Conservation (phyloP, 2,888 invertebrate genomes). For the Noctua janthina region DNA sequence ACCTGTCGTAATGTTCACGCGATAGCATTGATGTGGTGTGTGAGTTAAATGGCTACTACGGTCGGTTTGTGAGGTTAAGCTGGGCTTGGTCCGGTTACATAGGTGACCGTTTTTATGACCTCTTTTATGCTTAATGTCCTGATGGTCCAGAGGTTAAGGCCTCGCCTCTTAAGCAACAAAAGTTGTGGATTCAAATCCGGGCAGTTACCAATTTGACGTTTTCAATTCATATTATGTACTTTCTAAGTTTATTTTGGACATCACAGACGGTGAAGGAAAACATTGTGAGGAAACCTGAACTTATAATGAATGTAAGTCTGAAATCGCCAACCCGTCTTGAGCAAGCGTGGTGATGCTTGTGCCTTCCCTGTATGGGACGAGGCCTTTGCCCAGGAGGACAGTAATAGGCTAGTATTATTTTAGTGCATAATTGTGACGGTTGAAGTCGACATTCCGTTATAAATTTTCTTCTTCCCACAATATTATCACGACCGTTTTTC, state of each 20-base stretch:
- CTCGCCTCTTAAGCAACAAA: neutral
- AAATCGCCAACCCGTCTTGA: neutral
- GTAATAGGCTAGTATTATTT: too few relatives aligned
- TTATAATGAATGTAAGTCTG: neutral
- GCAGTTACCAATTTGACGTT: neutral
- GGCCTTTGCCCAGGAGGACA: too few relatives aligned
- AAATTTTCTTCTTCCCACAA: neutral
- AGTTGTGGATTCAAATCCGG: neutral
- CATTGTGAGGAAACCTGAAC: neutral
- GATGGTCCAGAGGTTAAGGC: neutral
- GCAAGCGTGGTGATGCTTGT: neutral
- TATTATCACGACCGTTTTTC: neutral
- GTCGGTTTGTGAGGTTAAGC: slow-evolving; percentile 29
- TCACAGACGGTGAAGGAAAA: neutral
- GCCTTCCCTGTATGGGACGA: neutral
- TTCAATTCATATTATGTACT: neutral
- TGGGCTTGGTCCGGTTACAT: slow-evolving; percentile 4
- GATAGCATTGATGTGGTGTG: slow-evolving; percentile 46
- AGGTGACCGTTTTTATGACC: neutral
- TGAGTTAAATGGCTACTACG: slow-evolving; percentile 20
- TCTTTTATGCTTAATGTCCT: neutral
- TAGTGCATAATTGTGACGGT: neutral
- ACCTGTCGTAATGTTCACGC: slow-evolving; percentile 52
- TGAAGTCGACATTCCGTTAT: neutral
- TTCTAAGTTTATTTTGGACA: neutral